These are phyloP conservation scores for Harpegnathos saltator DNA, from an alignment of 1,140 invertebrate species.

Conservation along the genomic window DNA sequence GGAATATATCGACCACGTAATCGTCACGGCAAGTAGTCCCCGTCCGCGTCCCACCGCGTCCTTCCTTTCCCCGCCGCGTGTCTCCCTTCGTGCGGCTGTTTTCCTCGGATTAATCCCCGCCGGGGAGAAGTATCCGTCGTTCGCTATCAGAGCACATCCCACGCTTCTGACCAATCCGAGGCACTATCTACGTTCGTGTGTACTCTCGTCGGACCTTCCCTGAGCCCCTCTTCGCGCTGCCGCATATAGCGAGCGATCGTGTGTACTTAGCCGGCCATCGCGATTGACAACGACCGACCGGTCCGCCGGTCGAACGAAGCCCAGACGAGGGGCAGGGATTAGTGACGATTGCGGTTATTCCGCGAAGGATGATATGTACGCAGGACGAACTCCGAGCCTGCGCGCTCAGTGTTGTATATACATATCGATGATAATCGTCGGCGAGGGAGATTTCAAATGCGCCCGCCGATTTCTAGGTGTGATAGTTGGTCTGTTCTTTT, in stretches of 20 bases:
- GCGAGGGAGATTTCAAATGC: neutral
- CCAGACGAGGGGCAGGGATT: slow-evolving; percentile 12
- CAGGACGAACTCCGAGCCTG: neutral
- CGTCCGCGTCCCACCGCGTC: neutral
- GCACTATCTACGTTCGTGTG: slow-evolving; percentile 27
- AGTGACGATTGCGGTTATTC: neutral
- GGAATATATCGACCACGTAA: neutral
- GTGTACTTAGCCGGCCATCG: slow-evolving; percentile 46
- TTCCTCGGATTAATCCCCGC: slow-evolving; percentile 25
- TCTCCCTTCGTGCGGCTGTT: neutral
- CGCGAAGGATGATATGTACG: neutral
- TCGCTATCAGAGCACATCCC: slow-evolving; percentile 29
- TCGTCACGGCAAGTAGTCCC: neutral
- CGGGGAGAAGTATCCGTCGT: neutral
- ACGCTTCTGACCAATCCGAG: slow-evolving; percentile 42
- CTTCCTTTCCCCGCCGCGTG: neutral
- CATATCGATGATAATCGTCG: neutral
- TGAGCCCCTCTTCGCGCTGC: slow-evolving; percentile 6
- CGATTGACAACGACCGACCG: slow-evolving; percentile 9
- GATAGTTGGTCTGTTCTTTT: too few relatives aligned
- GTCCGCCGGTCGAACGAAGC: too few relatives aligned
- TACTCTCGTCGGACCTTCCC: slow-evolving; percentile 35
- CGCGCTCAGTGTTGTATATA: neutral
- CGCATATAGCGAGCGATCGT: slow-evolving; percentile 36
- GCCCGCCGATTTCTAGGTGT: neutral